Percentiles rank a stretch among this genome's conserved stretches.
phyloP scores from a whole-genome alignment of 2,888 invertebrate genomes.

The Chymomyza procnemis region DNA sequence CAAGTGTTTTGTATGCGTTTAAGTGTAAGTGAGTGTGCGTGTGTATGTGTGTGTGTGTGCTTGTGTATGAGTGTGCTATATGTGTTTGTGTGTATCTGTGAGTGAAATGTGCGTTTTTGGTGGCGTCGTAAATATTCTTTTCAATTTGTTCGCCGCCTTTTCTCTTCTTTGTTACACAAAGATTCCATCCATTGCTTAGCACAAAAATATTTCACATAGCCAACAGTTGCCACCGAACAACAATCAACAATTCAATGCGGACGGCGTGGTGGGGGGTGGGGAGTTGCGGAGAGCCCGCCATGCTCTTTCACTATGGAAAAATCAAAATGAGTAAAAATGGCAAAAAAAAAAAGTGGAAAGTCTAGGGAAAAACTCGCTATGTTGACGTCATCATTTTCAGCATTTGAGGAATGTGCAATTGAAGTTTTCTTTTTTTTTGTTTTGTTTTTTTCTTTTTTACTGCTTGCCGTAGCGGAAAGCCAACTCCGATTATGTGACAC shows the following conservation, averaged over 20 bases:
- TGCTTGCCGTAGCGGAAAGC: neutral
- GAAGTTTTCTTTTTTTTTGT: too few species aligned
- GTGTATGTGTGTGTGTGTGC: neutral
- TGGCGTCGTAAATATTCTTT: neutral
- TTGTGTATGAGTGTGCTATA: neutral
- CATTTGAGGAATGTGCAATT: neutral
- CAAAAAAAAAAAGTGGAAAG: neutral
- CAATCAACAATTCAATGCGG: neutral
- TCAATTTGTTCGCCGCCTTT: neutral
- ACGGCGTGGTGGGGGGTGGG: too few species aligned
- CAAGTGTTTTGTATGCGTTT: neutral
- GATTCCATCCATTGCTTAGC: neutral
- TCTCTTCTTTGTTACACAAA: neutral
- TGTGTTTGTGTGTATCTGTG: neutral
- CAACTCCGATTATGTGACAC: neutral
- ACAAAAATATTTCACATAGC: neutral
- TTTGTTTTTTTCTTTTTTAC: too few species aligned
- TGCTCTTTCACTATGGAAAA: neutral
- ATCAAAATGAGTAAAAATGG: neutral
- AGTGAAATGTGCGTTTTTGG: neutral
- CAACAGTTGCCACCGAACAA: neutral
- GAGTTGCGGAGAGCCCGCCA: too few species aligned
- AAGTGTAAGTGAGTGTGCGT: neutral
- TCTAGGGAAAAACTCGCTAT: neutral
- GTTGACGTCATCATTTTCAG: neutral